These are phyloP conservation scores for Gryllus longicercus DNA, from an alignment of 2,888 invertebrate genomes.

Conservation along the genomic window DNA sequence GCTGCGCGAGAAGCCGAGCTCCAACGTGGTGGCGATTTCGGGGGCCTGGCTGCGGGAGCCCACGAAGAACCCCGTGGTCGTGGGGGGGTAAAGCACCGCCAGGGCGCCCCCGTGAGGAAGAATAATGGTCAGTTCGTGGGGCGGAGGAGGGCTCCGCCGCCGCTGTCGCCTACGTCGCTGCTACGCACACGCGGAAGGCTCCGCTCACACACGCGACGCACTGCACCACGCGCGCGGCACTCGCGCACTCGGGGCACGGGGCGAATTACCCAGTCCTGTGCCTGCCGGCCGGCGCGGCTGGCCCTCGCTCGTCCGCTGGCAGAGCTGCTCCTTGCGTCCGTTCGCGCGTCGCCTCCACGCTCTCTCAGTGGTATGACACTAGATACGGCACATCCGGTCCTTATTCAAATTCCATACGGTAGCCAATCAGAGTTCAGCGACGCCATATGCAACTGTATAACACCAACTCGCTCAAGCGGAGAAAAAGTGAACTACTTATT, in stretches of 20 bases:
- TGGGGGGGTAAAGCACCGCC: constrained; percentile 41
- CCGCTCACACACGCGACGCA: no score
- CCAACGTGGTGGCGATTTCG: constrained; percentile 49
- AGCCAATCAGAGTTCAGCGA: no score
- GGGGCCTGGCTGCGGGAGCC: constrained; percentile 39
- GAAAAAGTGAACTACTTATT: no score
- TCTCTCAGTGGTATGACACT: no score
- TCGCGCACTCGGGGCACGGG: not conserved
- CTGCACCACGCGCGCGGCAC: not conserved
- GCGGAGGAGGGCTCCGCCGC: constrained; percentile 17
- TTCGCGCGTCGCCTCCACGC: constrained; percentile 24
- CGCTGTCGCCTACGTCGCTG: not conserved
- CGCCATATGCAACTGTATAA: no score
- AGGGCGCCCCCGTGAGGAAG: constrained; percentile 42
- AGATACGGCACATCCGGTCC: no score
- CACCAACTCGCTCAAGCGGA: no score
- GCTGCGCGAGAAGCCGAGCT: constrained; percentile 51
- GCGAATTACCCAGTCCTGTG: no score
- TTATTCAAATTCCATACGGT: no score
- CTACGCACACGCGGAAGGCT: not conserved
- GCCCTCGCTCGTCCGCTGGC: not conserved
- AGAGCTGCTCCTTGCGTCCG: no score
- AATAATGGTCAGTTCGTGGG: constrained; percentile 39
- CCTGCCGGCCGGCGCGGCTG: constrained; percentile 1
- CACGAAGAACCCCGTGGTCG: constrained; percentile 38